Evolutionary conservation across 2,888 invertebrate genomes (phyloP), one percentile per base, ranked within the genome.

Genomic region (Nycteola revayana): DNA sequence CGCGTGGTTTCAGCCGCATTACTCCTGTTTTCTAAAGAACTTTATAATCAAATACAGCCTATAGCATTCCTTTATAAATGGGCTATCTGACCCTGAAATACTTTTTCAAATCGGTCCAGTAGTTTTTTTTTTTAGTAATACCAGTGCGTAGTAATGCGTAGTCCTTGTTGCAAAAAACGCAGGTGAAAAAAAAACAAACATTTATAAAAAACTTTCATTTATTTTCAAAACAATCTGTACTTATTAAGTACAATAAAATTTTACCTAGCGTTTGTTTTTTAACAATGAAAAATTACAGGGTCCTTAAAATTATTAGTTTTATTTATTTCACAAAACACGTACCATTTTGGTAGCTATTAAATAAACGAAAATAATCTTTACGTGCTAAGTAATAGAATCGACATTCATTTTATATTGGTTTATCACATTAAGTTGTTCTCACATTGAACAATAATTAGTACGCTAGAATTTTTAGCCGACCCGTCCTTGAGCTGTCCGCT

Each of bases 191-290:
- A 34, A 52, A 49, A 52, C 36, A 42, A n/a, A 26, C 24, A 9
- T 59, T 57, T n/a, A 44, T 51, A 60, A 67, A 47, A 79, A 73
- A 66, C 54, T 48, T 60, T 66, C 34, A n/a, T 70, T 75, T 82
- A 79, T 78, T 80, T 80, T 72, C 63, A 78, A 83, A 82, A 82
- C 76, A 77, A 76, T 69, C 53, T 68, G 75, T 75, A 80, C 75
- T 68, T 53, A 50, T 60, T 42, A 57, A 71, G 76, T 82, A 82
- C 78, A 77, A 80, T 80, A 76, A 71, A 75, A 68, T 75, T 56
- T 75, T 69, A 72, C 64, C 69, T 79, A 81, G 69, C 69, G 49
- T 71, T 48, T 47, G 63, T 58, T 68, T 70, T 55, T 66, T 70
- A 79, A 77, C 75, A 78, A 77, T 78, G 60, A 72, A 75, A 76